Percentiles rank a stretch among this genome's conserved stretches.
phyloP scores from a whole-genome alignment of 2,797 vertebrate species.

The Coregonus ussuriensis region DNA sequence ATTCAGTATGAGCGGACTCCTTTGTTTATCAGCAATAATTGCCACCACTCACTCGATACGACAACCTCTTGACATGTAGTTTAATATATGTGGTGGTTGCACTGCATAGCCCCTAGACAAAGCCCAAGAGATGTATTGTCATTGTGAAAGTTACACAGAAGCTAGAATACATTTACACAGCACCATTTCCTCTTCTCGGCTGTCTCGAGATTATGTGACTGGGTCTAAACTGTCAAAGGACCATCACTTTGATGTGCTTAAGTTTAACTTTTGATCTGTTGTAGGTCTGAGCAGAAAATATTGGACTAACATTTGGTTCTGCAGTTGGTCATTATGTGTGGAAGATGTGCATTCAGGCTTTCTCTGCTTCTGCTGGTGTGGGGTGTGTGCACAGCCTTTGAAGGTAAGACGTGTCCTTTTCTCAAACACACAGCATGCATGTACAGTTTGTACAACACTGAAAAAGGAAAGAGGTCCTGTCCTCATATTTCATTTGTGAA shows the following conservation, averaged over 20 bases:
- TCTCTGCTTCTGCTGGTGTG: constrained; percentile 5
- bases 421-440: neutral
- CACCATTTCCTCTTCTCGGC: neutral
- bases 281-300: neutral
- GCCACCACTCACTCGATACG: too few relatives aligned
- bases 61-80: too few relatives aligned
- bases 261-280: neutral
- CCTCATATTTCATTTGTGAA: neutral
- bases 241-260: neutral
- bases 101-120: too few relatives aligned
- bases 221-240: neutral
- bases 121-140: too few relatives aligned
- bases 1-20: too few relatives aligned
- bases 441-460: neutral
- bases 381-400: neutral
- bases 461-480: neutral
- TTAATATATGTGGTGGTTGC: too few relatives aligned
- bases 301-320: neutral
- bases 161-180: neutral
- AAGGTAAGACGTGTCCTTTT: constrained; percentile 18
- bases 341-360: neutral
- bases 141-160: neutral
- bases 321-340: neutral
- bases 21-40: too few relatives aligned
- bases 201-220: neutral